phyloP scores from a whole-genome alignment of 1,140 invertebrate species.

The Bombus waltoni region DNA sequence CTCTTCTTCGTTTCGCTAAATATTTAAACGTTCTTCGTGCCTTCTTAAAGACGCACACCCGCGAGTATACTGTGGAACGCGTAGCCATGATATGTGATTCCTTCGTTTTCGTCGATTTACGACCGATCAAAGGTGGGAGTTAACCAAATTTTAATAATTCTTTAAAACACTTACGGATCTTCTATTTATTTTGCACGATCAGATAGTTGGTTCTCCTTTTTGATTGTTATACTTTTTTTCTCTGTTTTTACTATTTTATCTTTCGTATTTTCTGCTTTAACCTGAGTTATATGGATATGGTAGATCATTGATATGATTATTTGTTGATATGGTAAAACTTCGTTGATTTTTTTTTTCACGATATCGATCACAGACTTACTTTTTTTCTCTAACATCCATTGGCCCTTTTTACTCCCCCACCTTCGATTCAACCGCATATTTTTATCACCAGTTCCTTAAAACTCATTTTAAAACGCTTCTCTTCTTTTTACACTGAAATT shows the following conservation, averaged over 20 bases:
- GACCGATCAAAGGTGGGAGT: constrained; percentile 44
- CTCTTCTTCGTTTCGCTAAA: constrained; percentile 31
- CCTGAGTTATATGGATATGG: constrained; percentile 17
- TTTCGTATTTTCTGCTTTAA: neutral
- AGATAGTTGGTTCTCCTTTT: neutral
- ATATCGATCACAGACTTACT: neutral
- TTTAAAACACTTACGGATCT: neutral
- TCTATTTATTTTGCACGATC: neutral
- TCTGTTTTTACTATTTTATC: neutral
- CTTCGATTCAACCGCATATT: neutral
- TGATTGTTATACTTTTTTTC: neutral
- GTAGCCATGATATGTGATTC: constrained; percentile 63
- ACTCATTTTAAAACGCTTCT: neutral
- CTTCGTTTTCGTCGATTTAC: constrained; percentile 40
- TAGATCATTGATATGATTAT: constrained; percentile 12
- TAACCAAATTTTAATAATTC: neutral
- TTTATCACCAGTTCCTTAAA: constrained; percentile 4
- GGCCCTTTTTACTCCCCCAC: neutral
- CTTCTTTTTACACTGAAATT: constrained; percentile 24
- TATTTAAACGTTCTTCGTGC: constrained; percentile 61
- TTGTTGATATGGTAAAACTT: constrained; percentile 14
- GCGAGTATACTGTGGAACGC: constrained; percentile 50
- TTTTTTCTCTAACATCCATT: neutral
- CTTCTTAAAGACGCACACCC: constrained; percentile 55
- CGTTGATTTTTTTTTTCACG: neutral